A percentile compares a stretch with the other conserved stretches of the same genome.
Evolutionary conservation across 2,888 invertebrate species (phyloP).

Genomic region (Tortricodes alternella): DNA sequence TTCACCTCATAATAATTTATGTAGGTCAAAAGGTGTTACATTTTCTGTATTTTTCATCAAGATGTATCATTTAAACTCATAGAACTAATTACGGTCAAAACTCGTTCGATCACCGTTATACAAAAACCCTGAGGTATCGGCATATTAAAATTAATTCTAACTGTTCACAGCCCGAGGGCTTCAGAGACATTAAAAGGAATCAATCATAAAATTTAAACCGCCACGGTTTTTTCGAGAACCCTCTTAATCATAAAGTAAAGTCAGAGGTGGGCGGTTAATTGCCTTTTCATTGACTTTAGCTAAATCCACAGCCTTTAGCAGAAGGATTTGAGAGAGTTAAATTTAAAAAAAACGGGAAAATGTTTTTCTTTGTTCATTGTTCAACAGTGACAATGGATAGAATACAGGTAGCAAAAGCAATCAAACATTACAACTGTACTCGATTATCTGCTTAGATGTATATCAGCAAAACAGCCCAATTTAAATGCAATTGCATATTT

Average conservation of each 20-base stretch:
- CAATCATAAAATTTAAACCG: conserved; percentile 4
- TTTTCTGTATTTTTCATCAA: too few relatives aligned
- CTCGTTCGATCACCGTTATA: neutral
- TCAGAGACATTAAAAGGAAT: conserved; percentile 1
- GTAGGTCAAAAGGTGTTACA: too few relatives aligned
- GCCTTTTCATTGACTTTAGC: neutral
- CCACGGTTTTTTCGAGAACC: neutral
- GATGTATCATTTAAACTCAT: too few relatives aligned
- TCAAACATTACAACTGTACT: too few relatives aligned
- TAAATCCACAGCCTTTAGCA: neutral
- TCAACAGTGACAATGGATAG: too few relatives aligned
- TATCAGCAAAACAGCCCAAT: too few relatives aligned
- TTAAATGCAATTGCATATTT: too few relatives aligned
- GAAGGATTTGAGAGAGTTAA: neutral
- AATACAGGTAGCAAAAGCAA: too few relatives aligned
- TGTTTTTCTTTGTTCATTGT: too few relatives aligned
- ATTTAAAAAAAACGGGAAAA: neutral
- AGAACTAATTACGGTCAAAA: neutral
- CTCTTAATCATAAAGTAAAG: neutral
- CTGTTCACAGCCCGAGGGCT: neutral
- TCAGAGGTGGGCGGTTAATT: neutral
- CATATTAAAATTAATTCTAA: conserved; percentile 16
- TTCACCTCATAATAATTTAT: too few relatives aligned
- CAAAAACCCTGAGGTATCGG: neutral
- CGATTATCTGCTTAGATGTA: too few relatives aligned